phyloP scores from a whole-genome alignment of 92 coral and sea anemone genomes.

The Siderastrea radians region DNA sequence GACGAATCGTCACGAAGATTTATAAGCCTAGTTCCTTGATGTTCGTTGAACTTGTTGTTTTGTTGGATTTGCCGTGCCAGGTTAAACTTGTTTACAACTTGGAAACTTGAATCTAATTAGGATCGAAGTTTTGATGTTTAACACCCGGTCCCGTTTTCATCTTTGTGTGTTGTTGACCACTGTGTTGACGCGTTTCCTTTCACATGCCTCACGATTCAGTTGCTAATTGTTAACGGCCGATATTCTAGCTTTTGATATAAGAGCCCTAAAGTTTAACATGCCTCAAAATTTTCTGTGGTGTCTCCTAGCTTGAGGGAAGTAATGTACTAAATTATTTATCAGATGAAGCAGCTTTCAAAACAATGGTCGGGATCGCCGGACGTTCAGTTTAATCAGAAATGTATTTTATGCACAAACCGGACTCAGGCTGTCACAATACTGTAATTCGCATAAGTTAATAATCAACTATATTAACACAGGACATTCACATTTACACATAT shows the following conservation, averaged over 20 bases:
- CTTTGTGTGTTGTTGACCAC: not conserved
- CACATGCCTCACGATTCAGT: not conserved
- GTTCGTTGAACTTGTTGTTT: no score
- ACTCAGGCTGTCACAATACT: not conserved
- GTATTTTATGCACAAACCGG: not conserved
- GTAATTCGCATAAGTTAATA: not conserved
- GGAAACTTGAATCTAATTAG: no score
- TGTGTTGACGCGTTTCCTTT: not conserved
- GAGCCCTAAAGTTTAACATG: not conserved
- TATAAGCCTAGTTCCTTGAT: no score
- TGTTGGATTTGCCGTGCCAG: no score
- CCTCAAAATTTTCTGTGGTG: not conserved
- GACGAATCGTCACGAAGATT: not conserved
- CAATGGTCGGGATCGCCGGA: not conserved
- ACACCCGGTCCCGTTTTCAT: not conserved
- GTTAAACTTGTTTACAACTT: no score
- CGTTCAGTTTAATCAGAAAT: not conserved
- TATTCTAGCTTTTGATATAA: not conserved
- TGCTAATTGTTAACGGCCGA: not conserved
- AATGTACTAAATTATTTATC: conserved; percentile 4
- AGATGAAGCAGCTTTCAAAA: conserved; percentile 1
- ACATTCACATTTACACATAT: no score
- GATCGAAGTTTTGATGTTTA: no score
- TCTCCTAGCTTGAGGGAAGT: not conserved
- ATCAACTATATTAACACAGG: not conserved